Evolutionary conservation across 2,797 vertebrate species (phyloP), one percentile per base, ranked within the genome.

Genomic region (Picus viridis): DNA sequence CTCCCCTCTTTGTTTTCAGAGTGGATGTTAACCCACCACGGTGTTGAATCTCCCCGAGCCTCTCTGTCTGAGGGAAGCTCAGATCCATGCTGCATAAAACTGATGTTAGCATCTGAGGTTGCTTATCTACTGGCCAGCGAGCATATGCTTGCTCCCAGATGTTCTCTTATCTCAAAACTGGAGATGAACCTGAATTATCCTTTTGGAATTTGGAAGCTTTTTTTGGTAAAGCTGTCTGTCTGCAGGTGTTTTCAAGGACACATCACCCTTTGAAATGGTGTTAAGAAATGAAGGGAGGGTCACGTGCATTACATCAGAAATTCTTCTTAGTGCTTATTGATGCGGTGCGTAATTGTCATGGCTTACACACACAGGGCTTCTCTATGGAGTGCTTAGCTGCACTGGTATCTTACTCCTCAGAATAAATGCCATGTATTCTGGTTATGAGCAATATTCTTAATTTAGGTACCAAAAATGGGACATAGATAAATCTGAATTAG

Each of bases 361-460:
- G 65, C 75, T 95, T 93, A 96, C 62, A 93, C 93, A 91, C 62
- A 87, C 75, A 56, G 62, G 62, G 81, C 92, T 88, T 96, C 94
- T 92, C 26, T 92, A 80, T 65, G 86, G 58, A 77, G 77, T 88
- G 88, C 91, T 88, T 91, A 92, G 75, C 93, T 72, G n/a, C 49
- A 80, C 87, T 81, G 63, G 65, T 93, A 80, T 92, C 70, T 88
- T 70, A 22, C 81, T 79, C 72, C 85, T 90, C 84, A 80, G 78
- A 93, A 93, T 95, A 94, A 94, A 92, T 90, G 91, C 78, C 65
- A 22, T 89, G 80, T 95, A 96, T 95, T 95, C 94, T 86, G 63
- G 81, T 96, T 93, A 92, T 92, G 72, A 96, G 91, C 81, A 92
- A 72, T 93, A 92, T 59, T 92, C 82, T 92, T 87, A 71, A 94